Conservation (phyloP, 2,797 vertebrate species). For the Acropternis orthonyx region DNA sequence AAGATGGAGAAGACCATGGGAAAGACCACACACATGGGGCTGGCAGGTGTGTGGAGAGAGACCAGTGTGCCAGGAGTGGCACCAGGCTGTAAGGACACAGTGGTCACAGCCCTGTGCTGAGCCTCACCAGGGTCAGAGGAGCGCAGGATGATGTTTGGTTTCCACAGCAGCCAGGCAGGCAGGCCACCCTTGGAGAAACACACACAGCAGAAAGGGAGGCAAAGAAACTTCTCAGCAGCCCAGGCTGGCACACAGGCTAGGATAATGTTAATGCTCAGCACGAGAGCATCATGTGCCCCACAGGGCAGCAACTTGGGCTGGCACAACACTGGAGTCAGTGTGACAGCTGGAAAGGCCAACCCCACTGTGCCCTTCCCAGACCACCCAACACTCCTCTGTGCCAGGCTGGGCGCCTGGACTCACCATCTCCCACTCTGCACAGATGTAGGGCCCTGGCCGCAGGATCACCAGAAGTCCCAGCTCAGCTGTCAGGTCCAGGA, state of each 20-base stretch:
- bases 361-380: background rate
- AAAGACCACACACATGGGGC: background rate
- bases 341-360: background rate
- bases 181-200: slow-evolving; percentile 88
- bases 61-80: rapidly evolving
- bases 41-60: background rate
- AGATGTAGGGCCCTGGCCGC: slow-evolving; percentile 96
- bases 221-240: background rate
- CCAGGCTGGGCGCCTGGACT: background rate
- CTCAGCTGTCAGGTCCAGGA: slow-evolving; percentile 86
- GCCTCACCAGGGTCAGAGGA: slow-evolving; percentile 87
- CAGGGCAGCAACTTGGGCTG: background rate
- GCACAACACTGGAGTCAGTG: rapidly evolving
- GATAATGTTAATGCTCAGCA: rapidly evolving
- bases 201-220: background rate
- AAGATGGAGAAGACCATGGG: background rate
- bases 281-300: rapidly evolving
- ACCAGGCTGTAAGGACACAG: background rate
- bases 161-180: slow-evolving; percentile 91
- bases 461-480: slow-evolving; percentile 91
- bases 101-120: background rate
- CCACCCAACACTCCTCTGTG: rapidly evolving
- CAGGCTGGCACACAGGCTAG: rapidly evolving
- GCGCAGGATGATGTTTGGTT: slow-evolving; percentile 85
- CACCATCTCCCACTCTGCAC: slow-evolving; percentile 99